Base-by-base conservation (phyloP, 2,113 vertebrate genomes). In the Nycticebus coucang region DNA sequence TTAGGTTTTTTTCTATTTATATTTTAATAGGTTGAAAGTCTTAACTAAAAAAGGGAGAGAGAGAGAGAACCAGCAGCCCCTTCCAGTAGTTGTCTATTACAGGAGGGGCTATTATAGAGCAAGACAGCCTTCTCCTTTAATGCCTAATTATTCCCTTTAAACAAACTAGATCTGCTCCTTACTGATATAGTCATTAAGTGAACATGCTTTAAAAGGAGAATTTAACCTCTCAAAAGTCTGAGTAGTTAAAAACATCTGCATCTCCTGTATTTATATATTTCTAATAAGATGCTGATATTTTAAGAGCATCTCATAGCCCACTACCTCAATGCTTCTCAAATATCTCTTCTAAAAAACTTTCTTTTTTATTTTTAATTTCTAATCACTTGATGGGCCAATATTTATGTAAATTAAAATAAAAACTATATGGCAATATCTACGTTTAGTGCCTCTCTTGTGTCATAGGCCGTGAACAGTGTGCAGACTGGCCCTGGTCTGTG, bases 81-180 rank as follows among this genome's bases (percentile, higher is more conserved):
- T 88, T 93, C n/a, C 89, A 72, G 50, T 33, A 85, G 50, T 77
- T 72, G 57, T 84, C 75, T 94, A 55, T 22, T 90, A 30, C 66
- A 57, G 57, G 55, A 72, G 33, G 30, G 24, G 30, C 41, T 83
- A 33, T 57, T 4, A 22, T 64, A 5, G 72, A 68, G 18, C 53
- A 92, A 90, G 78, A 75, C 7, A 92, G 50, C n/a, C 41, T 92
- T 83, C 74, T 92, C 37, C 59, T 95, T 93, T 93, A 86, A 88
- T 62, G 86, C 69, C 72, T 92, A 53, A 79, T 62, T 85, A 94
- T 69, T 92, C 64, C 30, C 91, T 92, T 95, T 86, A 88, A 96
- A 87, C 7, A 88, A 75, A 45, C 28, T 60, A 93, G 37, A 35
- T 55, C 26, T 71, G 66, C 84, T 72, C 68, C 55, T 90, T 55